A percentile compares a stretch with the other conserved stretches of the same genome.
Conservation (phyloP, 2,797 vertebrate genomes). For the Danio jaintianensis region DNA sequence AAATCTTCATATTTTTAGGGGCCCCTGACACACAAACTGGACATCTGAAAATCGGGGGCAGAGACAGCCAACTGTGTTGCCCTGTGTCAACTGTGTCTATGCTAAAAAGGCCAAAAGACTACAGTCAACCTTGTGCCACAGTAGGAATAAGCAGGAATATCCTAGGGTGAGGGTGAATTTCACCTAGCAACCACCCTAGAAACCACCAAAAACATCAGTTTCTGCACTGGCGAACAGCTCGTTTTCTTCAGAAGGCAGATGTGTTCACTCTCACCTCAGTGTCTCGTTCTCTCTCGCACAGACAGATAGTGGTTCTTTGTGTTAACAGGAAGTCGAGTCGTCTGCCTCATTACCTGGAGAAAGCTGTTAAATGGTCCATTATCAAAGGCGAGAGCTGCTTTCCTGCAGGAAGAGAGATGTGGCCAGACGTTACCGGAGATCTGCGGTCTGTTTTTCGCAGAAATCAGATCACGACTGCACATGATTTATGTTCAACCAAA, state of each 20-base stretch:
- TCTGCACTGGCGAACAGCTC: neutral
- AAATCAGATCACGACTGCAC: conserved; percentile 19
- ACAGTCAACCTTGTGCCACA: too few species aligned
- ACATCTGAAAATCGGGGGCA: too few species aligned
- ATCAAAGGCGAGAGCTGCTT: conserved; percentile 21
- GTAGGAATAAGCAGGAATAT: too few species aligned
- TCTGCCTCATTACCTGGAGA: conserved; percentile 40
- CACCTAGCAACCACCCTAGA: neutral
- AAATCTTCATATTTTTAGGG: too few species aligned
- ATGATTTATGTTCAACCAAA: neutral
- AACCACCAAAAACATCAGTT: neutral
- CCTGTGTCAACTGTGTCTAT: too few species aligned
- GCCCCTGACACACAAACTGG: too few species aligned
- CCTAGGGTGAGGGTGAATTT: too few species aligned
- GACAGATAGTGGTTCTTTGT: conserved; percentile 19
- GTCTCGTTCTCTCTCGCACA: neutral
- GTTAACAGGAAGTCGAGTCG: conserved; percentile 40
- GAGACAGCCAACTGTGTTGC: too few species aligned
- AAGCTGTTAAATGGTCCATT: conserved; percentile 30
- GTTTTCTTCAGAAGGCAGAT: neutral
- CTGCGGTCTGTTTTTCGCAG: neutral
- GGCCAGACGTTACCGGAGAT: conserved; percentile 39
- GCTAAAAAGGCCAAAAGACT: too few species aligned
- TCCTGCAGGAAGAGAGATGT: conserved; percentile 13
- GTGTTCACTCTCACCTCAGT: neutral